phyloP scores from a whole-genome alignment of 2,113 vertebrate genomes.

The Chionomys nivalis region DNA sequence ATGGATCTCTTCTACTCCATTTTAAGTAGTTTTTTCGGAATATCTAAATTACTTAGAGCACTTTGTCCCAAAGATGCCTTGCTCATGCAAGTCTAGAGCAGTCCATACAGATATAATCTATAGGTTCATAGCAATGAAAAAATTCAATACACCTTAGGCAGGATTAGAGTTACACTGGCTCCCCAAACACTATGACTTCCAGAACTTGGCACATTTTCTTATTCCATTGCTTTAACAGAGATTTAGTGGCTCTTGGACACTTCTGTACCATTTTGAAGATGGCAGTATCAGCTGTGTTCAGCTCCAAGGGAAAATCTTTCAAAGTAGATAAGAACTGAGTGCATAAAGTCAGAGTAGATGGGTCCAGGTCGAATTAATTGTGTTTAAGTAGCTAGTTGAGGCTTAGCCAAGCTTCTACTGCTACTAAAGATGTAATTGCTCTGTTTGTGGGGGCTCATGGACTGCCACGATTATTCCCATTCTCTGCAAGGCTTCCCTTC shows the following conservation, averaged over 20 bases:
- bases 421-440: neutral
- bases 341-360: neutral
- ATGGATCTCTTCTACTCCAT: neutral
- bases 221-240: neutral
- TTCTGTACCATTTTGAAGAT: neutral
- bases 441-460: neutral
- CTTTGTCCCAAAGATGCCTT: neutral
- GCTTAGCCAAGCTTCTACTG: constrained; percentile 4
- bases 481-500: neutral
- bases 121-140: neutral
- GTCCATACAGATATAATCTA: neutral
- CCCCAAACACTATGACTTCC: neutral
- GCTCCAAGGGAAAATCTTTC: neutral
- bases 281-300: neutral
- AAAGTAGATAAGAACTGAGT: neutral
- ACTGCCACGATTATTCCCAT: neutral
- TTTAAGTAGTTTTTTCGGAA: constrained; percentile 50
- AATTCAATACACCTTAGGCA: neutral
- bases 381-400: neutral
- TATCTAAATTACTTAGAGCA: neutral
- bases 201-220: neutral
- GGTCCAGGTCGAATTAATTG: neutral
- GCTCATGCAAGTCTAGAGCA: neutral
- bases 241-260: neutral
- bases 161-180: neutral